Evolutionary conservation across 2,888 invertebrate species (phyloP).

Genomic region (Drosophila hamatofila): DNA sequence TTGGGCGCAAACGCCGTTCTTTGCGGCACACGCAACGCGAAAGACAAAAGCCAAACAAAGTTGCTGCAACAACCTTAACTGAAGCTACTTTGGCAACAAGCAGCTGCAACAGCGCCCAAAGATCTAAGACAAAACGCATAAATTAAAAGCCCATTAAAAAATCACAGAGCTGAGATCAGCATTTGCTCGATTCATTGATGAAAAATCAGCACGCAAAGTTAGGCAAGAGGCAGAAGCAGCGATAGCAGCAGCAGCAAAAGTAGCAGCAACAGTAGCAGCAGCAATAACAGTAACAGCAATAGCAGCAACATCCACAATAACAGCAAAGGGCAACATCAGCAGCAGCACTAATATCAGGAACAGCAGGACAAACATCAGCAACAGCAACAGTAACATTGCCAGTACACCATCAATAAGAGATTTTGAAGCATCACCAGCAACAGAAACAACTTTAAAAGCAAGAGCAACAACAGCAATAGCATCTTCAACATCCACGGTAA

Average conservation of each 20-base stretch:
- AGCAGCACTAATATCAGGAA: constrained; percentile 1
- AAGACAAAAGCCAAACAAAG: constrained; percentile 25
- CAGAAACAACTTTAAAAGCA: neutral
- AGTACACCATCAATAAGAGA: neutral
- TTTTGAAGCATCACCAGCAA: neutral
- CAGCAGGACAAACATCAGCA: neutral
- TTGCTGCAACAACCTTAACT: constrained; percentile 47
- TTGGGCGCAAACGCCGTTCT: constrained; percentile 43
- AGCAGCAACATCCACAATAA: neutral
- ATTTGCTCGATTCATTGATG: constrained; percentile 42
- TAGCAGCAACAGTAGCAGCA: neutral
- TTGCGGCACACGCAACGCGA: constrained; percentile 42
- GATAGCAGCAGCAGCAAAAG: neutral
- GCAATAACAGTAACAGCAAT: neutral
- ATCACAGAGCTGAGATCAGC: constrained; percentile 21
- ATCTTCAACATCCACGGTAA: neutral
- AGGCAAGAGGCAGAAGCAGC: constrained; percentile 48
- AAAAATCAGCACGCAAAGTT: constrained; percentile 69
- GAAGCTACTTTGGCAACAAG: constrained; percentile 5
- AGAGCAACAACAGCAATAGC: neutral
- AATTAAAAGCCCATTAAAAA: constrained; percentile 69
- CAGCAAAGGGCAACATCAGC: neutral
- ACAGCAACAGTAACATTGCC: neutral
- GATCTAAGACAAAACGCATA: constrained; percentile 61
- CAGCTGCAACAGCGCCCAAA: constrained; percentile 14